Evolutionary conservation across 92 coral and sea anemone species (phyloP).

Genomic region (Diadumene lineata): DNA sequence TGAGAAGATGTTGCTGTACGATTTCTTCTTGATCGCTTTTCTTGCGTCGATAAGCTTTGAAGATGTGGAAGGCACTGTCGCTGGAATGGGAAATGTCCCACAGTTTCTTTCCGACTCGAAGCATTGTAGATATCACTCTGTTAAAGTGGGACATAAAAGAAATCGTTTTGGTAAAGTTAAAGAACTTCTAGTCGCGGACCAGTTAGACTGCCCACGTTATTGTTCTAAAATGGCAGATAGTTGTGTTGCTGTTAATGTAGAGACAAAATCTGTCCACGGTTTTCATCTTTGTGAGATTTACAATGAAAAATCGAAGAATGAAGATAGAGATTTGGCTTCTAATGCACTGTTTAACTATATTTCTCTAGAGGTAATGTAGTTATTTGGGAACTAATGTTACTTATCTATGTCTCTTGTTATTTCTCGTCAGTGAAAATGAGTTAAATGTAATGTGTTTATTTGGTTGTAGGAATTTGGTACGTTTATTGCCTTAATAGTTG

Average conservation of each 20-base stretch:
- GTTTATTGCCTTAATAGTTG: no score
- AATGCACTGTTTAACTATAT: not conserved
- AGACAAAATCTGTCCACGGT: not conserved
- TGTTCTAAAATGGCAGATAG: not conserved
- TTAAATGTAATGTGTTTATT: no score
- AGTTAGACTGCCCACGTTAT: not conserved
- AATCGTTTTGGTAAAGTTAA: slow-evolving; percentile 2
- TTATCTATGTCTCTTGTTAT: no score
- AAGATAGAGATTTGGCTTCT: not conserved
- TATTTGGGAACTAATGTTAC: not conserved
- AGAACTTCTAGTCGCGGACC: not conserved
- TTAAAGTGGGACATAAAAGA: not conserved
- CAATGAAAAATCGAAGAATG: not conserved
- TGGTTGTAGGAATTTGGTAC: no score
- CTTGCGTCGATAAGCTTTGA: not conserved
- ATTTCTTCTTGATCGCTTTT: not conserved
- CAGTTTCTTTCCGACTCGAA: not conserved
- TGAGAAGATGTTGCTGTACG: not conserved
- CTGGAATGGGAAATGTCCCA: not conserved
- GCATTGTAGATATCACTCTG: not conserved
- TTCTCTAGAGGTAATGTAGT: not conserved
- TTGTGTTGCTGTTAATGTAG: not conserved
- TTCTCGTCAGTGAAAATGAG: no score
- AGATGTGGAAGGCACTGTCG: not conserved
- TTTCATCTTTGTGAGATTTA: not conserved